A percentile compares a stretch with the other conserved stretches of the same genome.
Evolutionary conservation across 2,113 vertebrate species (phyloP).

Genomic region (Coptodon rendalli): DNA sequence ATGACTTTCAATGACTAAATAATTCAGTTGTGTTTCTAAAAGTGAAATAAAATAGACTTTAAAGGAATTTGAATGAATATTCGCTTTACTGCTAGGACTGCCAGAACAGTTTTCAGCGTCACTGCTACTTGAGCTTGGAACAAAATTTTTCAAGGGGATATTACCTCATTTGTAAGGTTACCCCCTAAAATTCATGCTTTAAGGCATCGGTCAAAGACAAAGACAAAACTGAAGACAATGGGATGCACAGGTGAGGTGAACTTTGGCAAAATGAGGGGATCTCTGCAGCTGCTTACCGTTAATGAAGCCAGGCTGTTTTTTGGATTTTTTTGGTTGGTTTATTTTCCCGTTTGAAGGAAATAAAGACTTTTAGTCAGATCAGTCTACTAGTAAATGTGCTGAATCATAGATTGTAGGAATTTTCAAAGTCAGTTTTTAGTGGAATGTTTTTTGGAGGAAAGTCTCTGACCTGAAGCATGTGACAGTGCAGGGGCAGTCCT

Average conservation of each 20-base stretch:
- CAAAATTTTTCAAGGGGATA: neutral
- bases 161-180: neutral
- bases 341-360: neutral
- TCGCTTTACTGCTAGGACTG: neutral
- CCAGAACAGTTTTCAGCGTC: neutral
- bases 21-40: neutral
- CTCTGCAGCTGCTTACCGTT: neutral
- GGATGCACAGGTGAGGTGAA: neutral
- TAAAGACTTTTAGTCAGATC: neutral
- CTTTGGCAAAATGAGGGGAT: neutral
- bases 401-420: neutral
- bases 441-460: neutral
- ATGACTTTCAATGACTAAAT: neutral
- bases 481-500: neutral
- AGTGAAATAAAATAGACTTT: neutral
- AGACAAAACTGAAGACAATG: neutral
- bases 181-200: neutral
- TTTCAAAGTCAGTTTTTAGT: neutral
- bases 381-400: neutral
- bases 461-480: neutral
- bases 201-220: neutral
- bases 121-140: neutral
- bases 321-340: neutral
- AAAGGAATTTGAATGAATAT: neutral
- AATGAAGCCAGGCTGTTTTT: neutral